phyloP scores from a whole-genome alignment of 2,888 invertebrate genomes.

The Diarsia dahlii region DNA sequence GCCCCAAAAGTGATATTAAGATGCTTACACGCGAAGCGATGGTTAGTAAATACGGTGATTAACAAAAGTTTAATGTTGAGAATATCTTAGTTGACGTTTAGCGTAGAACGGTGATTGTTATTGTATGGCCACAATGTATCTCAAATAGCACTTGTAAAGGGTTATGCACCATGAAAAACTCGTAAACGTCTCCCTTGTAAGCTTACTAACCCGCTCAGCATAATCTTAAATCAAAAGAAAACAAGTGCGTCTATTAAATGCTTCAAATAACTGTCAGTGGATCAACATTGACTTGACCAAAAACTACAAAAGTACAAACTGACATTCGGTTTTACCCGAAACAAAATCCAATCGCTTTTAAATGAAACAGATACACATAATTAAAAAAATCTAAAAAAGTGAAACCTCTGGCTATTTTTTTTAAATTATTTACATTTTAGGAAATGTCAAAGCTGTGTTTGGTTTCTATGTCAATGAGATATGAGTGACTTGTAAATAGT shows the following conservation, averaged over 20 bases:
- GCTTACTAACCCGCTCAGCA: background rate
- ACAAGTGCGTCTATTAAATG: background rate
- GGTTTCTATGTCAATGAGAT: background rate
- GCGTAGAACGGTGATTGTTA: slow-evolving; percentile 53
- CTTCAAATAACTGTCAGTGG: background rate
- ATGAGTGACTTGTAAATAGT: background rate
- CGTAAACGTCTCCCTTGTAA: background rate
- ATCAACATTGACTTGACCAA: background rate
- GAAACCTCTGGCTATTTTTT: too few relatives aligned
- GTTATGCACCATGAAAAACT: slow-evolving; percentile 14
- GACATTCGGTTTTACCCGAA: slow-evolving; percentile 10
- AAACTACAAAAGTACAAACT: background rate
- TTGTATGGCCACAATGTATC: slow-evolving; percentile 47
- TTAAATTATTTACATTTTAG: background rate
- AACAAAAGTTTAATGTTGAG: slow-evolving; percentile 13
- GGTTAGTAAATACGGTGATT: slow-evolving; percentile 40
- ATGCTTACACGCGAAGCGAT: slow-evolving; percentile 48
- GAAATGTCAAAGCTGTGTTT: background rate
- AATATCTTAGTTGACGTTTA: slow-evolving; percentile 29
- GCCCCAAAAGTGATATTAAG: slow-evolving; percentile 54
- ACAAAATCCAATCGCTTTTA: slow-evolving; percentile 4
- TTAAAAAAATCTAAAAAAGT: too few relatives aligned
- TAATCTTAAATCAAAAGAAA: background rate
- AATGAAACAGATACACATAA: slow-evolving; percentile 15
- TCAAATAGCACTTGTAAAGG: slow-evolving; percentile 15